Base-by-base conservation (phyloP, 2,888 invertebrate species). In the Andrena trimmerana region DNA sequence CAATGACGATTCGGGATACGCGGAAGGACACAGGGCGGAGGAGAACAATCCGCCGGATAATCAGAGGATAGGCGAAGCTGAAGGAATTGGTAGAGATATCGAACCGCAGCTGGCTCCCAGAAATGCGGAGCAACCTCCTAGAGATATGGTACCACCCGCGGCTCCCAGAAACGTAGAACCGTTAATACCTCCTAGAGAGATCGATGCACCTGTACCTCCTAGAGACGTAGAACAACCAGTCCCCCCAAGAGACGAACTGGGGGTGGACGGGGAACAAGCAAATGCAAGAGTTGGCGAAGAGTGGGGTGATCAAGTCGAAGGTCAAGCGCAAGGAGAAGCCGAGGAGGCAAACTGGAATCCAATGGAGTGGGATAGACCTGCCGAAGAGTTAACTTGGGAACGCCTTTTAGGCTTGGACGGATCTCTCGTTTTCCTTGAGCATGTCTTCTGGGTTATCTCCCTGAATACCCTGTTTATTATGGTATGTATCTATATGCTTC, bases 401-500 rank as follows among this genome's bases (percentile, higher is more conserved):
- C 96, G 99, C 86, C 95, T 99, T 6, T 95, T 99, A 0, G 99
- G 99, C 0, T 94, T 99, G 10, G 99, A 99, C 94, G 99, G 99
- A 0, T 99, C 99, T 0, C 96, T 99, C 90, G 97, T 99, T 66
- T 99, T 99, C 93, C 94, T 99, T 72, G 99, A 99, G 94, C 99
- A 99, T 95, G 99, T 99, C 0, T 99, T 99, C 93, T 99, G 99
- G 99, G 99, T 99, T 31, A 98, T 99, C 27, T 99, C 99, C 0
- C 95, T 99, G 36, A 99, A 99, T 93, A 99, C 99, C 0, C 95
- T 99, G 76, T 99, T 99, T 93, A 99, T 99, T 86, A 96, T 99
- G 84, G 94, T 93, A 70, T 10, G n/a, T n/a, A 20, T 27, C 42
- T 24, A n/a, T 31, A 60, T 5, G 2, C 8, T 1, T 68, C 54